Evolutionary conservation across 2,888 invertebrate genomes (phyloP).

Genomic region (Tryphoninae sp.): DNA sequence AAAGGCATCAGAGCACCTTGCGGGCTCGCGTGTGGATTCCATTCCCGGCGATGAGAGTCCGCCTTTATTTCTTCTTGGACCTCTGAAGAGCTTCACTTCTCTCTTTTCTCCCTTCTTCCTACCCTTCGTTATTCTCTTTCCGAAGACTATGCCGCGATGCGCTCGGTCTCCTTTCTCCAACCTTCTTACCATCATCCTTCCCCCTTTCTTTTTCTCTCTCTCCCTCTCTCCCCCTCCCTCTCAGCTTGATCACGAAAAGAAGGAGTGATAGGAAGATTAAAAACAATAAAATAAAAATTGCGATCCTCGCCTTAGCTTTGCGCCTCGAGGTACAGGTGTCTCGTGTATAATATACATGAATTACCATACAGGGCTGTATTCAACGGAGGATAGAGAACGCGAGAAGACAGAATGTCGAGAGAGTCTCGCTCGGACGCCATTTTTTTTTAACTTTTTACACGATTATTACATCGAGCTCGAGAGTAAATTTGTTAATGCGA

Average conservation of each 20-base stretch:
- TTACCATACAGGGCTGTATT: neutral
- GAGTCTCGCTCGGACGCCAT: slow-evolving; percentile 3
- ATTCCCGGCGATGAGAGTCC: slow-evolving; percentile 50
- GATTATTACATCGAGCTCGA: slow-evolving; percentile 5
- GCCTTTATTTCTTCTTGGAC: slow-evolving; percentile 40
- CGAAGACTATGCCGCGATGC: slow-evolving; percentile 41
- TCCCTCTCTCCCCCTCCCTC: slow-evolving; percentile 28
- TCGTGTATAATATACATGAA: neutral
- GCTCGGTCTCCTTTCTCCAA: slow-evolving; percentile 63
- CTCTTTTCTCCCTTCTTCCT: slow-evolving; percentile 24
- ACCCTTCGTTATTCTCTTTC: slow-evolving; percentile 42
- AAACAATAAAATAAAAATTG: slow-evolving; percentile 31
- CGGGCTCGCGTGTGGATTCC: slow-evolving; percentile 61
- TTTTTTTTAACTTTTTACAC: neutral
- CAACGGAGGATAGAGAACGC: neutral
- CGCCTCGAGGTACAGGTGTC: slow-evolving; percentile 44
- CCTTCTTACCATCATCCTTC: slow-evolving; percentile 53
- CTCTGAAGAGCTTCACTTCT: slow-evolving; percentile 6
- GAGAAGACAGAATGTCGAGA: slow-evolving; percentile 32
- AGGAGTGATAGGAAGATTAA: slow-evolving; percentile 22
- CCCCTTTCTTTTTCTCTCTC: neutral
- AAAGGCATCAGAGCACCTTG: slow-evolving; percentile 48
- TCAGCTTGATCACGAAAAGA: slow-evolving; percentile 37
- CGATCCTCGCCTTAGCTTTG: slow-evolving; percentile 45
- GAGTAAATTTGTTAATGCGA: slow-evolving; percentile 30